These are phyloP conservation scores for Drosophila arawakana DNA, from an alignment of 1,140 invertebrate species.

Conservation along the genomic window DNA sequence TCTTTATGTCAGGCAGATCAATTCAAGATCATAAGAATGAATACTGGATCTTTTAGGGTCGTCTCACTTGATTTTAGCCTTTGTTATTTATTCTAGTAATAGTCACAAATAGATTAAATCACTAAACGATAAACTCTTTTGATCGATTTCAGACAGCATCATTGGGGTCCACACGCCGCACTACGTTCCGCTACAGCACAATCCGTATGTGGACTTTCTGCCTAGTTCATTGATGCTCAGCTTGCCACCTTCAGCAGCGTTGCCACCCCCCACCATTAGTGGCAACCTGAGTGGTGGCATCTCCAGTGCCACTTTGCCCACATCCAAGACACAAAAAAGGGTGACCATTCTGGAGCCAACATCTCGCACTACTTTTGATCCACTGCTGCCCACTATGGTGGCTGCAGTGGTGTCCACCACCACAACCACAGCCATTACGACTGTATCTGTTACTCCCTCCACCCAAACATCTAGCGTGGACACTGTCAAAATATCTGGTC, in stretches of 20 bases:
- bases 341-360: constrained; percentile 82
- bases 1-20: too few species aligned
- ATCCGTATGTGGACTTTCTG: constrained; percentile 73
- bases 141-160: constrained; percentile 70
- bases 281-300: constrained; percentile 60
- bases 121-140: background rate
- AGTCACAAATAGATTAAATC: background rate
- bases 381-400: constrained; percentile 77
- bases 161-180: constrained; percentile 76
- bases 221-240: constrained; percentile 62
- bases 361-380: constrained; percentile 75
- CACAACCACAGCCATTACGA: constrained; percentile 56
- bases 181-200: constrained; percentile 68
- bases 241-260: constrained; percentile 33
- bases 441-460: constrained; percentile 43
- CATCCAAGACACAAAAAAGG: constrained; percentile 80
- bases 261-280: constrained; percentile 65
- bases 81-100: too few species aligned
- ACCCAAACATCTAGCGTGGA: constrained; percentile 46
- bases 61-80: too few species aligned
- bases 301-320: constrained; percentile 62
- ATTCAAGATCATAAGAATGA: too few species aligned
- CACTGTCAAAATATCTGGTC: constrained; percentile 2
- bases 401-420: constrained; percentile 67
- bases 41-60: too few species aligned